Conservation (phyloP, 23 tunicate genomes). For the Clavelina lepadiformis region DNA sequence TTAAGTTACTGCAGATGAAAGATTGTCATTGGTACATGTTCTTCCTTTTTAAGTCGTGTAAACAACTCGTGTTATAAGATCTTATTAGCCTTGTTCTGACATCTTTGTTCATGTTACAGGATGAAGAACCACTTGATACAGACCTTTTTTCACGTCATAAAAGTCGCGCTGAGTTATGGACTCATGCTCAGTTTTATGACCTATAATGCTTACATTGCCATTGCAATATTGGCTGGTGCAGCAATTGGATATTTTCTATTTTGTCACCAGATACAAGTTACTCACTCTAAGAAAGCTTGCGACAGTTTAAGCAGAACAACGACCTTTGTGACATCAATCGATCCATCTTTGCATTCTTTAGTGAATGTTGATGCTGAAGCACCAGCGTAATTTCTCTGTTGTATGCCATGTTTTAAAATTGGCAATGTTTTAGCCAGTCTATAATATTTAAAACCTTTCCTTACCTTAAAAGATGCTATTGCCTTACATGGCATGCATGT, state of each 20-base stretch:
- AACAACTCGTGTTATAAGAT: no score
- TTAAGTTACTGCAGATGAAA: background rate
- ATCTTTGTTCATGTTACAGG: constrained; percentile 22
- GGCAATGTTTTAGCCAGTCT: no score
- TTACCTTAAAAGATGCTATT: no score
- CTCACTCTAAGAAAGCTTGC: background rate
- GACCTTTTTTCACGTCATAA: constrained; percentile 45
- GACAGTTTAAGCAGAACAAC: background rate
- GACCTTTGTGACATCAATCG: no score
- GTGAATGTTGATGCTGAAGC: no score
- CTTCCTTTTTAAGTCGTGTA: no score
- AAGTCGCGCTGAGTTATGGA: constrained; percentile 38
- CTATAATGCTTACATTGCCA: constrained; percentile 60
- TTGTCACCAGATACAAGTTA: constrained; percentile 24
- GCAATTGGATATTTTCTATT: constrained; percentile 66
- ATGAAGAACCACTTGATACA: constrained; percentile 65
- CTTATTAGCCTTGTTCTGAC: background rate
- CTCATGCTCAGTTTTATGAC: constrained; percentile 83
- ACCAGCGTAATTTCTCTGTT: no score
- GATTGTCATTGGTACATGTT: background rate
- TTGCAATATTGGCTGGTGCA: constrained; percentile 48
- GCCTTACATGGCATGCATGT: no score
- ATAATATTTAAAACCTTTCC: no score
- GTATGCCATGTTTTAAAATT: no score
- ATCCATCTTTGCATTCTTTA: no score